Evolutionary conservation across 2,888 invertebrate genomes (phyloP), one percentile per base, ranked within the genome.

Genomic region (Stenurella melanura): DNA sequence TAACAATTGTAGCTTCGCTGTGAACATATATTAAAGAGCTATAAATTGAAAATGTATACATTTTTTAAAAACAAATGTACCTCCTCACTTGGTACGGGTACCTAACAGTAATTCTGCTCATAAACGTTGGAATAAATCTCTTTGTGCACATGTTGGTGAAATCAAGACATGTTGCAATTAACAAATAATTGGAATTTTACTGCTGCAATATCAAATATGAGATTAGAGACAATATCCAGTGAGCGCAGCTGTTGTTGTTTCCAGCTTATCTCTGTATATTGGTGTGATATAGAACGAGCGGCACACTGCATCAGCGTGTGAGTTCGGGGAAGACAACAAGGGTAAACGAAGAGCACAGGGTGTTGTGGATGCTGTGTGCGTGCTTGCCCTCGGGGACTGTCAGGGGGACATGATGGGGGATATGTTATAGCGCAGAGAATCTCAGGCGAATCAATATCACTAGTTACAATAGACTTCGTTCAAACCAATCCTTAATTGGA

Each of bases 311-410:
- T 18, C 67, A 17, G 26, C 17, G 66, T 60, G 67, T 7, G 58
- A 18, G 56, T 38, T 34, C 12, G 42, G 72, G 54, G 38, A 54
- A 19, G 63, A 30, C 30, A 50, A 26, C 42, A 21, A 18, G 71
- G 61, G 42, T 17, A 19, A 61, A 61, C 69, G 64, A 58, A 58
- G 61, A 34, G 69, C 75, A 75, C 71, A 77, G 77, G 64, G 78
- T 80, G 80, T 82, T 82, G 82, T 74, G 82, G 81, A 82, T 82
- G 81, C 82, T 79, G 79, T 69, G 80, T 82, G 81, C 82, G 82
- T 82, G 78, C 81, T 69, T 78, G 66, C 80, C 80, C 82, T 76
- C 63, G 63, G 79, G 80, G 79, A 76, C 76, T 69, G 78, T 73
- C 79, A 66, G 75, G 77, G 80, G 81, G 78, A 56, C 68, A 66